phyloP scores from a whole-genome alignment of 2,797 vertebrate genomes.

The Sebastes trivittatus region DNA sequence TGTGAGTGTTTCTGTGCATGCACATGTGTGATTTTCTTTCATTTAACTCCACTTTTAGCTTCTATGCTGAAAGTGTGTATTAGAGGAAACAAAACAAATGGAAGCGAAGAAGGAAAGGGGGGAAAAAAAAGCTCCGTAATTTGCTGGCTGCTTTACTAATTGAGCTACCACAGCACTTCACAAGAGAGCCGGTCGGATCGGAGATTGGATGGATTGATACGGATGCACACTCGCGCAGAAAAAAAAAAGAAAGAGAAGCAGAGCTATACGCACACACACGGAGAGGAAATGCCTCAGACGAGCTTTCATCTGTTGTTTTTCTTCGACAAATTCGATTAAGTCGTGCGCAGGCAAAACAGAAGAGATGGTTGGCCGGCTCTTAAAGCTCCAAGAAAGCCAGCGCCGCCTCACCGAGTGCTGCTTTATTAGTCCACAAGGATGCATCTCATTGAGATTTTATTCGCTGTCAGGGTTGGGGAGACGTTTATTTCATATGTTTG shows the following conservation, averaged over 20 bases:
- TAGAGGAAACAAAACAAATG: constrained; percentile 40
- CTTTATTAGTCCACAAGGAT: constrained; percentile 49
- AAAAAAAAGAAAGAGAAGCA: neutral
- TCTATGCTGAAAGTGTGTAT: neutral
- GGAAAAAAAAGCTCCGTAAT: neutral
- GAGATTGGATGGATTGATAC: constrained; percentile 72
- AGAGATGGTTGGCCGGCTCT: constrained; percentile 40
- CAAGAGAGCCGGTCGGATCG: constrained; percentile 39
- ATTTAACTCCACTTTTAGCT: neutral
- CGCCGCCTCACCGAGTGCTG: constrained; percentile 31
- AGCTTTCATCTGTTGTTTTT: constrained; percentile 77
- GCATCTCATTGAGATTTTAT: constrained; percentile 42
- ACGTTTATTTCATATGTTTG: constrained; percentile 36
- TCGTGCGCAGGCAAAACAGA: constrained; percentile 59
- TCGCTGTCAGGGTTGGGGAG: neutral
- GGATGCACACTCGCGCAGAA: constrained; percentile 22
- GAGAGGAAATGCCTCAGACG: constrained; percentile 65
- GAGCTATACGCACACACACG: constrained; percentile 13
- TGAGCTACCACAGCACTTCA: constrained; percentile 70
- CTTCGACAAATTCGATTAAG: constrained; percentile 74
- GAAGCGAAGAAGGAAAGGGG: constrained; percentile 3
- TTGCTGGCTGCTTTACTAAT: constrained; percentile 72
- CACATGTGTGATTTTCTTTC: constrained; percentile 10
- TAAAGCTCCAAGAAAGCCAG: constrained; percentile 56
- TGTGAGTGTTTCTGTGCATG: neutral